Base-by-base conservation (phyloP, 2,113 vertebrate species). In the Channa maculata region DNA sequence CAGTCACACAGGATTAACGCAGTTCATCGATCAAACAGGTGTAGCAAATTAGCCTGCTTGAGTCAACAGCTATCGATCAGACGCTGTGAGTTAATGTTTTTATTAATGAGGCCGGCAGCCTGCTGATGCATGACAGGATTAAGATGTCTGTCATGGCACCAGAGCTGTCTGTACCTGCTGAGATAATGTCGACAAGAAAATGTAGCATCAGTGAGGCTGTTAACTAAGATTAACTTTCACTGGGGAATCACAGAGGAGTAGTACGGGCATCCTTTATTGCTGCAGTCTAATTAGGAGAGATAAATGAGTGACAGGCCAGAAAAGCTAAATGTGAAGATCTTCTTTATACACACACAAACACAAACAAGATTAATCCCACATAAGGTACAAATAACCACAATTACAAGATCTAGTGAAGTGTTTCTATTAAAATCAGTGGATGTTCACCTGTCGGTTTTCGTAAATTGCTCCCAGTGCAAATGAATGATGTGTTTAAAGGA, bases 21-120 rank as follows among this genome's bases (percentile, higher is more conserved):
- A 1, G 8, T 54, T 73, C 76, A 82, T 83, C 36, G 68, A 84
- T 87, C 87, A 75, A 51, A n/a, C 70, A 60, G 68, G 68, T 57
- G 64, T 14, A 46, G 50, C 58, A 63, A 71, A 87, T 86, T 77
- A 39, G 57, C 71, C 61, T 39, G 71, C 53, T 63, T 3, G 15
- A 59, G 66, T 89, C 85, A 45, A 83, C 73, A 55, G 65, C 46
- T 83, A 88, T 88, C 50, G 86, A 92, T 79, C 69, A 77, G 63
- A 58, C 55, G 50, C 55, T 52, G 74, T 36, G 55, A 61, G 64
- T 71, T 57, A 60, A 82, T 65, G 55, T 78, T 82, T 86, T 73
- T 84, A 79, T 86, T 85, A 84, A 84, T 81, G 59, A 84, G 79
- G 76, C 48, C 9, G 60, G 65, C 55, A n/a, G 70, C 41, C 53